A percentile compares a stretch with the other conserved stretches of the same genome.
Evolutionary conservation across 1,140 invertebrate genomes (phyloP).

Genomic region (Ceratoteleas bidentatus): DNA sequence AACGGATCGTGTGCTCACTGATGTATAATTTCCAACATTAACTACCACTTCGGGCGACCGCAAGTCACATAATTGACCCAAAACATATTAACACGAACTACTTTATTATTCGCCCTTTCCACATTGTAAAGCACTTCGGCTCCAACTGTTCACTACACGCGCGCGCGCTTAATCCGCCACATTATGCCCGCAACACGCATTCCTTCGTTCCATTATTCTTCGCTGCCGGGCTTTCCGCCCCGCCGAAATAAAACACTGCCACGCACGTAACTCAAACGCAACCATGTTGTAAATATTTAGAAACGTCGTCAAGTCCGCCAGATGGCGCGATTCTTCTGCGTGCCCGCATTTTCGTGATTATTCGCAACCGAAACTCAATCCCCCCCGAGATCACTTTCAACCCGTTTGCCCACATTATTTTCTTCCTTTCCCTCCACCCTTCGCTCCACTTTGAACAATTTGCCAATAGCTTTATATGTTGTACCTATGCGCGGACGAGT

Average conservation of each 20-base stretch:
- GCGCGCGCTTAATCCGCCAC: constrained; percentile 53
- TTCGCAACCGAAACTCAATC: constrained; percentile 22
- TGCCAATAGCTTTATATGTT: no score
- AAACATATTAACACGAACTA: constrained; percentile 49
- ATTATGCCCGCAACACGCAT: constrained; percentile 57
- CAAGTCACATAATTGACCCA: constrained; percentile 53
- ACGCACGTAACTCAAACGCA: constrained; percentile 46
- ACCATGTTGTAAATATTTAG: constrained; percentile 58
- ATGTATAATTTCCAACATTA: constrained; percentile 26
- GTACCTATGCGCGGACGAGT: no score
- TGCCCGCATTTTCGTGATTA: constrained; percentile 36
- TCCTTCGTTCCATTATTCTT: constrained; percentile 57
- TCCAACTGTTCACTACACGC: constrained; percentile 57
- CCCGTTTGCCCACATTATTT: constrained; percentile 19
- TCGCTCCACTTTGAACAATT: no score
- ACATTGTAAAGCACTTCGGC: constrained; percentile 31
- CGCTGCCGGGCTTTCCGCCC: constrained; percentile 30
- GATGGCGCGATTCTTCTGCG: constrained; percentile 29
- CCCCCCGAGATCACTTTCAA: constrained; percentile 27
- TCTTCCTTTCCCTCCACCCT: neutral
- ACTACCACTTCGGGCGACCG: constrained; percentile 32
- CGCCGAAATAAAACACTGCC: constrained; percentile 36
- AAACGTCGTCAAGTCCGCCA: constrained; percentile 36
- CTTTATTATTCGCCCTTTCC: constrained; percentile 48
- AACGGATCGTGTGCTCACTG: neutral